Evolutionary conservation across 1,140 invertebrate genomes (phyloP).

Genomic region (Lepidurus couesii): DNA sequence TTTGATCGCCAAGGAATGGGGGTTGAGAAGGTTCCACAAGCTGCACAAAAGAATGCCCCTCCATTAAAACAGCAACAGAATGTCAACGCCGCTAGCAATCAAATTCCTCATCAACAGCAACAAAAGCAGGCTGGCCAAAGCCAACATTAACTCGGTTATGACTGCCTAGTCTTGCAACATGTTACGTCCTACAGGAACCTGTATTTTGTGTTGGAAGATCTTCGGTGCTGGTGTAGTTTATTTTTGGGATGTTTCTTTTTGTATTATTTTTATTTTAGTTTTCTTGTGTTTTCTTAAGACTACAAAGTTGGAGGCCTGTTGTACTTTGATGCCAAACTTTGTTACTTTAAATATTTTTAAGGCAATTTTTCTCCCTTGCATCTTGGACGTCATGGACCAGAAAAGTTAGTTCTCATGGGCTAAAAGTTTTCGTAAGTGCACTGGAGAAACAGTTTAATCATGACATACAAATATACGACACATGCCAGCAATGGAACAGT

Average conservation of each 20-base stretch:
- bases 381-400: too few species aligned
- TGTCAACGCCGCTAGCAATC: neutral
- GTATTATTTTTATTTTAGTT: neutral
- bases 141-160: neutral
- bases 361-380: too few species aligned
- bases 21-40: constrained; percentile 32
- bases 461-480: neutral
- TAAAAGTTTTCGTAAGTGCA: neutral
- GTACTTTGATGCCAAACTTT: constrained; percentile 13
- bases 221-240: neutral
- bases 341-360: too few species aligned
- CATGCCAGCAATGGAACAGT: neutral
- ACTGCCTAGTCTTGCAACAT: neutral
- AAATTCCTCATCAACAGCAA: neutral
- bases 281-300: neutral
- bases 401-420: too few species aligned
- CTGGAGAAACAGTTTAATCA: neutral
- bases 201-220: neutral
- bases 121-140: neutral
- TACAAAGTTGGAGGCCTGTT: neutral
- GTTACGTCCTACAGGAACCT: constrained; percentile 1
- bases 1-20: constrained; percentile 34
- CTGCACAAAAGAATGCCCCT: constrained; percentile 27
- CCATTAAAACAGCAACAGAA: neutral
- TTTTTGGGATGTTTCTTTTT: neutral